Base-by-base conservation (phyloP, 2,797 vertebrate genomes). In the Sebastes umbrosus region DNA sequence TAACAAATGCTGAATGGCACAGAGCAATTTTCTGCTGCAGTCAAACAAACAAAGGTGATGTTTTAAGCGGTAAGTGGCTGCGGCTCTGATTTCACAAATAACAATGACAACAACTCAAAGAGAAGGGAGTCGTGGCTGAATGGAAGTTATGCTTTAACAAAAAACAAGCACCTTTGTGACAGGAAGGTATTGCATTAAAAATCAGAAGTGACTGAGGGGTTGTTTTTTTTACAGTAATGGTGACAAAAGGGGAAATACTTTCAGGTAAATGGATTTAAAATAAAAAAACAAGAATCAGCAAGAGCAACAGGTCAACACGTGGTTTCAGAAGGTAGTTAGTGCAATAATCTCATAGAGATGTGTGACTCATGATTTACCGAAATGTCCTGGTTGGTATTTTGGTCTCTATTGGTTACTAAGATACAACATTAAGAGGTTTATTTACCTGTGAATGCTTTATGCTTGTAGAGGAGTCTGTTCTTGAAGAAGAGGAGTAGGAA, bases 41-140 rank as follows among this genome's bases (percentile, higher is more conserved):
- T 87, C 84, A 82, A 89, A 79, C 80, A 89, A 88, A 91, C 73
- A 84, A 77, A 69, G 79, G 46, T 81, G 77, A 70, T 57, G 72
- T 78, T 90, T 89, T 86, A 78, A 73, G 64, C 2, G 9, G 65
- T 74, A 80, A 90, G 87, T 90, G 91, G 87, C 76, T 82, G 39
- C 29, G 34, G 65, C 70, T 66, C 43, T 54, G 67, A 84, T 88
- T 88, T 90, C 72, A 73, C 67, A 86, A 84, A 87, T 60, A 83
- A 84, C 73, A 84, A 78, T 73, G 79, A 82, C 63, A 85, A 67
- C 84, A 77, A 36, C 64, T 83, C 59, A 73, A 76, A 78, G 22
- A 25, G 75, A 63, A 60, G 52, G 52, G 39, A 59, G 67, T 54
- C 9, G 18, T 46, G 69, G 57, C 73, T 80, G 75, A 75, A 65